phyloP scores from a whole-genome alignment of 2,797 vertebrate genomes.

The Ctenochaetus hawaiiensis region DNA sequence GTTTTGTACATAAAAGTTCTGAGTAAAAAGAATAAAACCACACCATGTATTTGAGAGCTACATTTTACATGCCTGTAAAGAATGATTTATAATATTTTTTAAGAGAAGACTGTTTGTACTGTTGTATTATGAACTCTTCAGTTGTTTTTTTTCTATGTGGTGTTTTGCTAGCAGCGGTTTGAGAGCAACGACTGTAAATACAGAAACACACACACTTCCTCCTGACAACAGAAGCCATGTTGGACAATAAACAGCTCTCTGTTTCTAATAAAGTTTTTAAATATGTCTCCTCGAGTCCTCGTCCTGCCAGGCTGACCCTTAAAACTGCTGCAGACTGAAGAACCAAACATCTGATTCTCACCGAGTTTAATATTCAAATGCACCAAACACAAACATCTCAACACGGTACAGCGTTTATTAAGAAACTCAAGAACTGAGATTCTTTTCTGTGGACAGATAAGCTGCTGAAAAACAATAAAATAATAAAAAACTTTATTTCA shows the following conservation, averaged over 20 bases:
- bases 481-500: too few relatives aligned
- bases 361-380: too few relatives aligned
- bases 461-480: too few relatives aligned
- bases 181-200: conserved; percentile 81
- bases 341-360: too few relatives aligned
- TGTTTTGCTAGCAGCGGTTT: conserved; percentile 57
- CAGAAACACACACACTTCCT: conserved; percentile 65
- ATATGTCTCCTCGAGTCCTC: conserved; percentile 71
- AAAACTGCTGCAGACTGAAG: too few relatives aligned
- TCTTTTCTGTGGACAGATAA: too few relatives aligned
- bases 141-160: conserved; percentile 81
- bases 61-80: conserved; percentile 95
- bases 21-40: conserved; percentile 49
- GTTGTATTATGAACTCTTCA: conserved; percentile 83
- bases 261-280: conserved; percentile 98
- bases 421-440: too few relatives aligned
- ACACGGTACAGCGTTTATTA: too few relatives aligned
- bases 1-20: conserved; percentile 90
- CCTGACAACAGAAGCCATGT: conserved; percentile 83
- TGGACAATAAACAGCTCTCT: conserved; percentile 88
- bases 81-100: conserved; percentile 96
- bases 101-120: conserved; percentile 94
- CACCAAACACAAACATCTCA: too few relatives aligned
- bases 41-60: conserved; percentile 91
- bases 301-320: not conserved